Percentiles rank a stretch among this genome's conserved stretches.
Evolutionary conservation across 2,797 vertebrate species (phyloP).

Genomic region (Arctocebus calabarensis): DNA sequence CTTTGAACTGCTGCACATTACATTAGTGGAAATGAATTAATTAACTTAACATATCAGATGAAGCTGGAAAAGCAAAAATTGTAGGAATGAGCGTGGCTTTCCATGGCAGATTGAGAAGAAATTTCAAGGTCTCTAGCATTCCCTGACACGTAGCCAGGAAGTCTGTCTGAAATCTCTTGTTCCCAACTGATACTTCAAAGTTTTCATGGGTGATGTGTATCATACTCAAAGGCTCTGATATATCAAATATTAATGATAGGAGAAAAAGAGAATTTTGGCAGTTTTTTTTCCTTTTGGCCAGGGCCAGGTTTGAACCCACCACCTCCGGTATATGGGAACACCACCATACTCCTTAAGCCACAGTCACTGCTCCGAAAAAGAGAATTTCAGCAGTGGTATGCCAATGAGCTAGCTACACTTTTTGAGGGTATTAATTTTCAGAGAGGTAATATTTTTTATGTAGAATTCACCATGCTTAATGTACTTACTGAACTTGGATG

Average conservation of each 20-base stretch:
- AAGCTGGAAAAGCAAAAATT: neutral
- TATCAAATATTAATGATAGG: neutral
- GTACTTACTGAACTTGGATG: neutral
- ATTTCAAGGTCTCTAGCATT: neutral
- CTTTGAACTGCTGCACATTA: neutral
- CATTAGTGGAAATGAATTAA: neutral
- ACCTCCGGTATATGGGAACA: too few species aligned
- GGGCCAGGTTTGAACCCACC: too few species aligned
- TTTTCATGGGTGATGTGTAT: neutral
- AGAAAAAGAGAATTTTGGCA: neutral
- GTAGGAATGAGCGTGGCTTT: neutral
- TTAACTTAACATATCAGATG: neutral
- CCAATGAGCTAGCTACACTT: neutral
- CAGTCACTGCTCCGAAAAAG: neutral
- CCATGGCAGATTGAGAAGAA: neutral
- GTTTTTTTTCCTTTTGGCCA: too few species aligned
- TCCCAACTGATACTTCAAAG: neutral
- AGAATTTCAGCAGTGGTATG: neutral
- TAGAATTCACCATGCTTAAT: neutral
- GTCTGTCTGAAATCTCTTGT: neutral
- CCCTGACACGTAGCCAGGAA: neutral
- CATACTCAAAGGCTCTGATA: neutral
- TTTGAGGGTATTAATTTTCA: neutral
- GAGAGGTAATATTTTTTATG: slow-evolving; percentile 2
- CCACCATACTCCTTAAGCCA: too few species aligned